phyloP scores from a whole-genome alignment of 92 coral and sea anemone genomes.

The Metridium senile region DNA sequence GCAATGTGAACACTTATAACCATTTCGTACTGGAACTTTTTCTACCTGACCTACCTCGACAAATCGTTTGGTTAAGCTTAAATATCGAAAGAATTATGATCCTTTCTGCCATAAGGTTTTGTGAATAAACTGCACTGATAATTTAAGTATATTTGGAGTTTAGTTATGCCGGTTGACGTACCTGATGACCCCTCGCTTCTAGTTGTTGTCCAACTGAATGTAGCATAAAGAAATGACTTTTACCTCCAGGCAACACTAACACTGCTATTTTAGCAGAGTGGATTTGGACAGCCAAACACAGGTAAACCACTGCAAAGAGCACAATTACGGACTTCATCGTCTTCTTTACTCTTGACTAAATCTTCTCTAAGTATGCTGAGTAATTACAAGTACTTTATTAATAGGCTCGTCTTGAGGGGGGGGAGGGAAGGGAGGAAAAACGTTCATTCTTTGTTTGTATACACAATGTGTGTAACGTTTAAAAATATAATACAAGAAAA shows the following conservation, averaged over 20 bases:
- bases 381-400: too few relatives aligned
- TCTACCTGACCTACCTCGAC: too few relatives aligned
- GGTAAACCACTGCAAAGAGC: background rate
- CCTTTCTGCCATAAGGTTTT: too few relatives aligned
- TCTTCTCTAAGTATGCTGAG: background rate
- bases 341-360: background rate
- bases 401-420: too few relatives aligned
- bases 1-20: too few relatives aligned
- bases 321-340: background rate
- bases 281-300: background rate
- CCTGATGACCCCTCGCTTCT: slow-evolving; percentile 53
- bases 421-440: too few relatives aligned
- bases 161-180: background rate
- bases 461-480: too few relatives aligned
- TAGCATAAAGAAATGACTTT: slow-evolving; percentile 46
- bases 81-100: too few relatives aligned
- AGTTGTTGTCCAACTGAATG: slow-evolving; percentile 42
- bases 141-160: background rate
- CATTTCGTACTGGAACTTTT: too few relatives aligned
- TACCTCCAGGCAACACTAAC: slow-evolving; percentile 30
- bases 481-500: too few relatives aligned
- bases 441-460: too few relatives aligned
- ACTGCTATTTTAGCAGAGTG: slow-evolving; percentile 37
- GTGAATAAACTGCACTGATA: background rate
- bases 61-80: too few relatives aligned